Evolutionary conservation across 35 echinoderm and acorn worm species (phyloP).

Genomic region (Holothuria glaberrima): DNA sequence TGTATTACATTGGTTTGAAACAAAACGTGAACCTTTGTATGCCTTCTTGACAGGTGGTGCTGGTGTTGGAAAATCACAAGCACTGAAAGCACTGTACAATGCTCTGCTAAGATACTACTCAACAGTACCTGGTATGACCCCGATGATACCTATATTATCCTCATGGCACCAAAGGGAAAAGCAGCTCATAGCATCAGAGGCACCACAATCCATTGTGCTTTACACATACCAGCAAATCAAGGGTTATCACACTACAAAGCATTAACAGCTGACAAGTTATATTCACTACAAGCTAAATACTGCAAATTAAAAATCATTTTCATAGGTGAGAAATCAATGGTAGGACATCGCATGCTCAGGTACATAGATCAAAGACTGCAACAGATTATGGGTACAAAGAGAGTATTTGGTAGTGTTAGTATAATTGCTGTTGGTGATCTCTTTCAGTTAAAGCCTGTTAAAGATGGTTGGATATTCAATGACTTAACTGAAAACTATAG

Average conservation of each 20-base stretch:
- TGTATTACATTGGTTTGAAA: slow-evolving; percentile 50
- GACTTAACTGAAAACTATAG: slow-evolving; percentile 3
- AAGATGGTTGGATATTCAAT: slow-evolving; percentile 18
- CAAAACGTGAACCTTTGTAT: slow-evolving; percentile 33
- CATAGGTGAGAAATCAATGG: slow-evolving; percentile 49
- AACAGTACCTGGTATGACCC: background rate
- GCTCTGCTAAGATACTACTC: slow-evolving; percentile 52
- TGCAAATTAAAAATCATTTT: slow-evolving; percentile 4
- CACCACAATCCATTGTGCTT: slow-evolving; percentile 1
- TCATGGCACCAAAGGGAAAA: background rate
- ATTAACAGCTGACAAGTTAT: too few species aligned
- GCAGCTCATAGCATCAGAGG: background rate
- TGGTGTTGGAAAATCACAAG: slow-evolving; percentile 75
- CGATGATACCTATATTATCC: background rate
- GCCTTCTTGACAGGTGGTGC: slow-evolving; percentile 73
- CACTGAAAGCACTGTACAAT: slow-evolving; percentile 48
- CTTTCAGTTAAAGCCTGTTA: slow-evolving; percentile 52
- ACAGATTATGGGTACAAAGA: slow-evolving; percentile 15
- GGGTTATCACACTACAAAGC: too few species aligned
- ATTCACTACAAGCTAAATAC: too few species aligned
- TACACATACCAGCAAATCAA: background rate
- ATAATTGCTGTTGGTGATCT: slow-evolving; percentile 43
- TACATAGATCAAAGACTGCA: slow-evolving; percentile 11
- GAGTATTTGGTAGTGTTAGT: slow-evolving; percentile 6
- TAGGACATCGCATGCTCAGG: background rate